Evolutionary conservation across 2,797 vertebrate species (phyloP), one percentile per base, ranked within the genome.

Genomic region (Halcyon leucocephala): DNA sequence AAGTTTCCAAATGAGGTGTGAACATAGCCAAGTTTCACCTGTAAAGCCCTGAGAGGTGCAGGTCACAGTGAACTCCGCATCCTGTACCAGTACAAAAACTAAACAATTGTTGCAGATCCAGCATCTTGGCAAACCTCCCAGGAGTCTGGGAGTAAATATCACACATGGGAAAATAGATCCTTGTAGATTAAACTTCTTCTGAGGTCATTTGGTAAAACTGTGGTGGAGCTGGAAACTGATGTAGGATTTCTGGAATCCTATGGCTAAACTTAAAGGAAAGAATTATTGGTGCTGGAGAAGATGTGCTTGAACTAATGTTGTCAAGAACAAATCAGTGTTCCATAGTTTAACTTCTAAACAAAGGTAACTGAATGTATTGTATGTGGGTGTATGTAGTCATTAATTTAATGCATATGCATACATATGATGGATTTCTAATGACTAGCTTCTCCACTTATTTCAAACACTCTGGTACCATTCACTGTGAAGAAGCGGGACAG

Each of bases 1-100:
- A 92, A 87, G 48, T 71, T 81, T 95, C 72, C 82, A 89, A 66
- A 71, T n/a, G 42, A 94, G 33, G 46, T 76, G 14, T 84, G 58
- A 84, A 82, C 3, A 2, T 4, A 85, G 54, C 29, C 64, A 86
- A 46, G 48, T 86, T 92, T 91, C 51, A 94, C n/a, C 73, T 94
- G 51, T 42, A 65, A 35, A 69, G 28, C 22, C 12, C 8, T 71
- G 35, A 81, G 48, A 70, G 39, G 14, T 52, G 61, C 44, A 33
- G 35, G 57, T 90, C 52, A 69, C 72, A 41, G n/a, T 71, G 65
- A 72, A 62, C 57, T 60, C 46, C 77, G 44, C 10, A 33, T 74
- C 48, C 48, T 76, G 6, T n/a, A 83, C 31, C 20, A 64, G 26
- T 35, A 54, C 7, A 67, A 89, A 91, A 92, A 8, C 24, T 19